A percentile compares a stretch with the other conserved stretches of the same genome.
phyloP scores from a whole-genome alignment of 2,888 invertebrate species.

The Tuberolachnus salignus region DNA sequence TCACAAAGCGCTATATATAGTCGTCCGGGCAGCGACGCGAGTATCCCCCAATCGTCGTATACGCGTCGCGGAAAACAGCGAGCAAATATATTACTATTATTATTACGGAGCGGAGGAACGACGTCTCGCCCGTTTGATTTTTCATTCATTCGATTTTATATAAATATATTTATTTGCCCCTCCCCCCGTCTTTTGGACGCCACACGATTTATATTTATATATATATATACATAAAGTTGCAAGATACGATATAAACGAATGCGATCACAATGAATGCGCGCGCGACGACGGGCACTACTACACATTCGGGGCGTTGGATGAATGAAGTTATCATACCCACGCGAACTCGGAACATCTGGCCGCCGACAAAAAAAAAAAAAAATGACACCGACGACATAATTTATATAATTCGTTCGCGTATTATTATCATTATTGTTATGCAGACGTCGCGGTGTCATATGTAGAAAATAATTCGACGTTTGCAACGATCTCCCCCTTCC shows the following conservation, averaged over 20 bases:
- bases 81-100: neutral
- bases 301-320: conserved; percentile 12
- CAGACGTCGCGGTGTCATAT: too few relatives aligned
- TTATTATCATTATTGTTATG: too few relatives aligned
- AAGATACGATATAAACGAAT: conserved; percentile 22
- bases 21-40: neutral
- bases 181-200: conserved; percentile 24
- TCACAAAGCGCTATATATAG: neutral
- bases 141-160: conserved; percentile 33
- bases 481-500: too few relatives aligned
- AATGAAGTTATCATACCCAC: conserved; percentile 52
- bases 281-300: too few relatives aligned
- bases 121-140: conserved; percentile 33
- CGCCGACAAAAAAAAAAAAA: neutral
- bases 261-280: conserved; percentile 24
- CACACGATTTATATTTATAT: conserved; percentile 6
- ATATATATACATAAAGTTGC: neutral
- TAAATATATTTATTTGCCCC: neutral
- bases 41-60: neutral
- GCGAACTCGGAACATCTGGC: conserved; percentile 31
- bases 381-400: conserved; percentile 47
- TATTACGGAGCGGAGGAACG: neutral
- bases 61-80: conserved; percentile 18
- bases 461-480: too few relatives aligned
- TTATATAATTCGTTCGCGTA: conserved; percentile 22